These are phyloP conservation scores for Stictocephala bisonia DNA, from an alignment of 2,888 invertebrate genomes.

Conservation along the genomic window DNA sequence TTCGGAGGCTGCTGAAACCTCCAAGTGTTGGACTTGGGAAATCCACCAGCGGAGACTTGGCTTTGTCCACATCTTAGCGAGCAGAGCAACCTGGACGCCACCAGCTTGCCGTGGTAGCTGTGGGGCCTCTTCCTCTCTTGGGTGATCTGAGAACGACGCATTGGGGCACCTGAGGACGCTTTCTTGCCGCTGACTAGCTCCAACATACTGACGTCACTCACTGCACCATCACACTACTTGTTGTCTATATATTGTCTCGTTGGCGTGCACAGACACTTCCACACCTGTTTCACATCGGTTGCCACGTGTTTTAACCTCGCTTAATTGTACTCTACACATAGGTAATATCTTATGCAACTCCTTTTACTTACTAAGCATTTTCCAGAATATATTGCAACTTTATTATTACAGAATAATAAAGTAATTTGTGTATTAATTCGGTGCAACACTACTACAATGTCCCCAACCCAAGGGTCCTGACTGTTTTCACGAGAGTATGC, in stretches of 20 bases:
- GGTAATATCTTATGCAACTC: no score
- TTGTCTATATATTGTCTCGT: background rate
- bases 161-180: background rate
- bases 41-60: background rate
- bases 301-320: no score
- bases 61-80: constrained; percentile 25
- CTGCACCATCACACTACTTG: background rate
- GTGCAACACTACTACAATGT: no score
- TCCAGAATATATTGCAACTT: no score
- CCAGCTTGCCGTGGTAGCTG: constrained; percentile 42
- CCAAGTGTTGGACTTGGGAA: constrained; percentile 43
- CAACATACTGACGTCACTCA: constrained; percentile 20
- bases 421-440: no score
- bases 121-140: constrained; percentile 13
- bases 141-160: background rate
- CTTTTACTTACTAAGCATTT: no score
- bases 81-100: constrained; percentile 26
- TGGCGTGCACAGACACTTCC: no score
- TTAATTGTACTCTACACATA: no score
- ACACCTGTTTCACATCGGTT: no score
- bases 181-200: constrained; percentile 28
- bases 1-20: constrained; percentile 35
- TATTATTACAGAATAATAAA: no score
- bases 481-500: no score
- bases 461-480: no score